Conservation (phyloP, 2,113 vertebrate species). For the Phaethornis superciliosus region DNA sequence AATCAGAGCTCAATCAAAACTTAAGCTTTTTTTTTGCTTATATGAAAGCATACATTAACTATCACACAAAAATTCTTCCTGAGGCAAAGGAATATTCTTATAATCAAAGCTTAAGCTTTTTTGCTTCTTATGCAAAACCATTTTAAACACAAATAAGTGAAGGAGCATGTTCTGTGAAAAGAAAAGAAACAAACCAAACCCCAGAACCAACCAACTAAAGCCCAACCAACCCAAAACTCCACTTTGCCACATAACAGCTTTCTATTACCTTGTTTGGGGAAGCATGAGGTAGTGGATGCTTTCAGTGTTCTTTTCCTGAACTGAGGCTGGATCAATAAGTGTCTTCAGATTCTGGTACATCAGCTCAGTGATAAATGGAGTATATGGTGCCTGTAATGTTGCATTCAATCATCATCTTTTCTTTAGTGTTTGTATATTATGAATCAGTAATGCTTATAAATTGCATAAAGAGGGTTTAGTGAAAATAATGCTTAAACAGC, state of each 20-base stretch:
- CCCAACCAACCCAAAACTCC: not conserved
- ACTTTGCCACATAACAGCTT: not conserved
- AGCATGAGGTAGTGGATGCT: constrained; percentile 99
- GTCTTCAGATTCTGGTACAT: constrained; percentile 96
- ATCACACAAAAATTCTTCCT: not conserved
- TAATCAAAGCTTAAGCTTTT: not conserved
- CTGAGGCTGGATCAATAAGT: constrained; percentile 85
- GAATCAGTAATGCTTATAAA: constrained; percentile 5
- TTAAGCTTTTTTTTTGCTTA: not conserved
- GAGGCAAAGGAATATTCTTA: not conserved
- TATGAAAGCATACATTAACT: not conserved
- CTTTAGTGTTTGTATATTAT: not conserved
- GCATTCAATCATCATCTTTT: not conserved
- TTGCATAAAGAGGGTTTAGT: not conserved
- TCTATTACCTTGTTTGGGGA: constrained; percentile 87
- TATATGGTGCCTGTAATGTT: constrained; percentile 90
- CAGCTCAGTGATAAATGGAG: constrained; percentile 97
- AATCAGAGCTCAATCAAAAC: not conserved
- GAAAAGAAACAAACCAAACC: not conserved
- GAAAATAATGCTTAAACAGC: not conserved
- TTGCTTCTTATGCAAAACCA: not conserved
- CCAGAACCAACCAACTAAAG: not conserved
- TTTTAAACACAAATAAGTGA: not conserved
- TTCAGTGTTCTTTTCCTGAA: constrained; percentile 87
- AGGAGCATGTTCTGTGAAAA: not conserved